Evolutionary conservation across 2,797 vertebrate species (phyloP).

Genomic region (Austrolebias charrua): DNA sequence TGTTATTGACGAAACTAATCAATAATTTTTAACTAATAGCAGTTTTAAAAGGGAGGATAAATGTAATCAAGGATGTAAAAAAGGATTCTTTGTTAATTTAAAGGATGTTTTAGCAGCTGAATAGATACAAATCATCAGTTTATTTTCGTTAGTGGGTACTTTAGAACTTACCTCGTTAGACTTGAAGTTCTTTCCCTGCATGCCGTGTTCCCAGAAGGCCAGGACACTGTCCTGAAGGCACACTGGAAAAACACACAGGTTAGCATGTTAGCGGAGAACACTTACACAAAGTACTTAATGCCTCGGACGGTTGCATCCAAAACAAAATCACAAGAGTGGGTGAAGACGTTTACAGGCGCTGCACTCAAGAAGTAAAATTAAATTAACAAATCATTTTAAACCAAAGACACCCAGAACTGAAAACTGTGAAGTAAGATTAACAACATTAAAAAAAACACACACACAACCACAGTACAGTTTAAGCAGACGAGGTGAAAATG

Average conservation of each 20-base stretch:
- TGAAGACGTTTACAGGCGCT: no score
- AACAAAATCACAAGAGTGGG: no score
- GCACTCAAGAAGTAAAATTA: neutral
- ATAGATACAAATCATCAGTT: neutral
- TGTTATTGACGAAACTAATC: no score
- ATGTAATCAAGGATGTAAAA: neutral
- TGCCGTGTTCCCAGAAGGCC: conserved; percentile 99
- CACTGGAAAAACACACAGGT: conserved; percentile 76
- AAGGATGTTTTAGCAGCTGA: neutral
- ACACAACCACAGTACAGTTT: no score
- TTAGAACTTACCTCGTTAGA: conserved; percentile 89
- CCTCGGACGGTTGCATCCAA: no score
- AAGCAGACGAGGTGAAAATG: no score
- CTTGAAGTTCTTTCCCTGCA: conserved; percentile 99
- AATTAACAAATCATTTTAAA: neutral
- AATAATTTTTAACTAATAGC: neutral
- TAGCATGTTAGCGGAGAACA: conserved; percentile 16
- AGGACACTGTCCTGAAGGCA: conserved; percentile 98
- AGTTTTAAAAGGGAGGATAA: neutral
- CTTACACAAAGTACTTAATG: no score
- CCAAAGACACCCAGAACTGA: neutral
- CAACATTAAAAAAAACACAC: no score
- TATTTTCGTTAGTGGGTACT: neutral
- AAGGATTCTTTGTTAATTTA: neutral
- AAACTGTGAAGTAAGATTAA: neutral